Evolutionary conservation across 1,140 invertebrate genomes (phyloP).

Genomic region (Formica selysi): DNA sequence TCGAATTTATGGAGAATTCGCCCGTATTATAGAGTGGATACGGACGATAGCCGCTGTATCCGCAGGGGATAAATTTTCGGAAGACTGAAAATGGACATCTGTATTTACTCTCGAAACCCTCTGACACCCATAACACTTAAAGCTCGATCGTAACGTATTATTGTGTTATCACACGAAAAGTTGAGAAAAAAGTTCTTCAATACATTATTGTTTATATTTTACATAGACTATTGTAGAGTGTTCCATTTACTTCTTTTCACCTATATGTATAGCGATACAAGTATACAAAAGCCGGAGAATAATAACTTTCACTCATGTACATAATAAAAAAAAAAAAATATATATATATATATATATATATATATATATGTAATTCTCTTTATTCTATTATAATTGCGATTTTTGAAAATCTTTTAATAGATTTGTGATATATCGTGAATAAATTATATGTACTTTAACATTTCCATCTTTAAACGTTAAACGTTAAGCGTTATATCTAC

Average conservation of each 20-base stretch:
- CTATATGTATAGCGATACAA: not conserved
- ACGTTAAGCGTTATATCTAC: not conserved
- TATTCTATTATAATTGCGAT: not conserved
- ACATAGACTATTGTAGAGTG: too few relatives aligned
- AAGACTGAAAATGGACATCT: constrained; percentile 31
- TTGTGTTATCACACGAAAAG: not conserved
- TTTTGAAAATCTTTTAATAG: not conserved
- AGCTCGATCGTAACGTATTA: constrained; percentile 9
- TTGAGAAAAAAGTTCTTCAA: not conserved
- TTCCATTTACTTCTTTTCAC: not conserved
- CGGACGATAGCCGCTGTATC: constrained; percentile 18
- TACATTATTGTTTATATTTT: not conserved
- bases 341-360: too few relatives aligned
- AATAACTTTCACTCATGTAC: not conserved
- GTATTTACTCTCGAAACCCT: constrained; percentile 16
- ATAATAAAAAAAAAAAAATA: constrained; percentile 1
- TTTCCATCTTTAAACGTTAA: not conserved
- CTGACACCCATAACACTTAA: constrained; percentile 10
- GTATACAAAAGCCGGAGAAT: not conserved
- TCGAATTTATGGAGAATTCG: constrained; percentile 15
- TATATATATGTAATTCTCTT: not conserved
- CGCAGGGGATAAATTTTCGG: constrained; percentile 51
- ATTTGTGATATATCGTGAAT: not conserved
- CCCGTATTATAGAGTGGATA: constrained; percentile 38
- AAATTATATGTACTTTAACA: not conserved